These are phyloP conservation scores for Adelosebastes latens DNA, from an alignment of 2,797 vertebrate species.

Conservation along the genomic window DNA sequence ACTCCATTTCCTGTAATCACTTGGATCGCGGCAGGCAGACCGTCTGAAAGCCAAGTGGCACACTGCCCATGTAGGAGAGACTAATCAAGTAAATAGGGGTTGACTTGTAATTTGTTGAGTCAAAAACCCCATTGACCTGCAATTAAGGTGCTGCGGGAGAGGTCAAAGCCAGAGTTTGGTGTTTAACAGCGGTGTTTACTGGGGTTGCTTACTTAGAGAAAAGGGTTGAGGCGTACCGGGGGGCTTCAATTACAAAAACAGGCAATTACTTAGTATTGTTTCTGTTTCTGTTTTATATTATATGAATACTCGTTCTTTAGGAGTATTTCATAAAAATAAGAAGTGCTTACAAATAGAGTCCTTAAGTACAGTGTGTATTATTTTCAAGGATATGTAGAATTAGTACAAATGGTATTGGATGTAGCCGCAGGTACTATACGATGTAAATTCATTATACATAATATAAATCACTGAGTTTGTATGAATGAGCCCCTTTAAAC, in stretches of 20 bases:
- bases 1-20: conserved; percentile 56
- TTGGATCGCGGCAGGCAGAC: conserved; percentile 20
- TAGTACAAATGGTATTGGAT: not conserved
- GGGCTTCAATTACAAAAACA: not conserved
- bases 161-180: conserved; percentile 33
- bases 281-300: not conserved
- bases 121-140: conserved; percentile 54
- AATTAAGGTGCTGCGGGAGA: conserved; percentile 31
- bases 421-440: not conserved
- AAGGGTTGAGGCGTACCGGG: not conserved
- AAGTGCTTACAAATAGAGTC: not conserved
- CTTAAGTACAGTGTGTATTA: not conserved
- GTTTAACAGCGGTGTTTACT: conserved; percentile 23
- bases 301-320: not conserved
- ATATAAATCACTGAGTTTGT: not conserved
- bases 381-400: not conserved
- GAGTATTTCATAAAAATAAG: not conserved
- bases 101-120: conserved; percentile 64
- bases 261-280: not conserved
- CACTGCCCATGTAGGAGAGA: conserved; percentile 40
- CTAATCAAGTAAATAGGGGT: conserved; percentile 59
- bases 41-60: conserved; percentile 44
- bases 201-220: conserved; percentile 18
- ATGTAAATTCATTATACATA: not conserved
- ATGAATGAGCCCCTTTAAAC: not conserved